Evolutionary conservation across 2,888 invertebrate species (phyloP).

Genomic region (Meteorus cinctellus): DNA sequence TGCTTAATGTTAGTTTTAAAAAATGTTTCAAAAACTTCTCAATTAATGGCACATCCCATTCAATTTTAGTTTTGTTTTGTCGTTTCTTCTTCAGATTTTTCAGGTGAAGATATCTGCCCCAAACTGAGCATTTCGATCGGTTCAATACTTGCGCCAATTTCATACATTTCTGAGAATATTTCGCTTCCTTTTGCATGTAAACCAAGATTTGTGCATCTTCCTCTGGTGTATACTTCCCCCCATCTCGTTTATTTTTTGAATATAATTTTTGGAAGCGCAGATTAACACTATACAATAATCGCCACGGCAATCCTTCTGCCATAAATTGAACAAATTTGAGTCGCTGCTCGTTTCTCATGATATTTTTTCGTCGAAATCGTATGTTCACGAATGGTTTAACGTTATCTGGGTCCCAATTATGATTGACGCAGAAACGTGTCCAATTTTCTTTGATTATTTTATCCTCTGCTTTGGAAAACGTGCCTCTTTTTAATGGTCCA

Average conservation of each 20-base stretch:
- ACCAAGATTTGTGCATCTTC: slow-evolving; percentile 59
- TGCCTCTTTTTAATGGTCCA: slow-evolving; percentile 14
- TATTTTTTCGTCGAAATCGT: neutral
- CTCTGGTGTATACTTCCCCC: slow-evolving; percentile 49
- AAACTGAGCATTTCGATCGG: slow-evolving; percentile 57
- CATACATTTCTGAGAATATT: slow-evolving; percentile 45
- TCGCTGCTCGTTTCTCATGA: neutral
- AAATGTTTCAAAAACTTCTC: slow-evolving; percentile 58
- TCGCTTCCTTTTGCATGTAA: slow-evolving; percentile 49
- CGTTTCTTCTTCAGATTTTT: slow-evolving; percentile 27
- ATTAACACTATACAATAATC: slow-evolving; percentile 24
- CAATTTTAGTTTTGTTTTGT: slow-evolving; percentile 34
- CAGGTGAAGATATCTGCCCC: slow-evolving; percentile 49
- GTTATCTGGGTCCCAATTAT: slow-evolving; percentile 17
- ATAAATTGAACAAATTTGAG: slow-evolving; percentile 32
- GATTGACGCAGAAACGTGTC: slow-evolving; percentile 33
- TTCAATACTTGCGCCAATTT: slow-evolving; percentile 57
- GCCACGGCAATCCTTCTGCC: slow-evolving; percentile 21
- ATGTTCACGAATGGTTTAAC: neutral
- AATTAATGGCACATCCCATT: slow-evolving; percentile 57
- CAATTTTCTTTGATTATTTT: slow-evolving; percentile 34
- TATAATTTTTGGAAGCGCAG: slow-evolving; percentile 14
- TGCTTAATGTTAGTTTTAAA: slow-evolving; percentile 55
- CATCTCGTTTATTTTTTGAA: neutral
- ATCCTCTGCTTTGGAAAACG: slow-evolving; percentile 20